Evolutionary conservation across 2,888 invertebrate species (phyloP), one percentile per base, ranked within the genome.

Genomic region (Parnassius apollo): DNA sequence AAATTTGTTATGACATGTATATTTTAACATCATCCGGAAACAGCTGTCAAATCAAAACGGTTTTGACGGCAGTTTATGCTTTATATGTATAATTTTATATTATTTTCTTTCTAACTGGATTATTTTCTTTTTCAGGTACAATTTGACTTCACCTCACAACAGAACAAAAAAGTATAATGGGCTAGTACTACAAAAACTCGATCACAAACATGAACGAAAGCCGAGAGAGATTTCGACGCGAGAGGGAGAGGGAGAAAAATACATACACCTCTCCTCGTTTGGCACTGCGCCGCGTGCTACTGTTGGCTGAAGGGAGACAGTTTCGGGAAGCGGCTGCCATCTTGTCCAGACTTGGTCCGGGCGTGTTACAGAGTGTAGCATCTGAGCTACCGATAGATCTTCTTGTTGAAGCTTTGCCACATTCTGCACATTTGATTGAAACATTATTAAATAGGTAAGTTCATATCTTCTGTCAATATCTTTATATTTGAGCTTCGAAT

Each of bases 251-350:
- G 75, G 94, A 80, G 91, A 93, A 91, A 89, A 94, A 78, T 83
- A 93, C 78, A 69, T 87, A 94, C 76, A 92, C 94, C 73, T 95
- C 94, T 79, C 95, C 95, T 51, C 93, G 95, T 68, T 93, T 94
- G 67, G 94, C 95, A 18, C 77, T 95, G 56, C 91, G 95, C 2
- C 92, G 95, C 48, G 93, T 98, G 71, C 93, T 98, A 77, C 93
- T 97, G 60, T 88, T 98, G 71, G 96, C 97, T 71, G 98, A 98
- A 81, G 97, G 97, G 9, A 91, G 96, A 42, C 97, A 97, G 86
- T 98, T 96, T 82, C 91, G 96, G n/a, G 98, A 98, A 80, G 98
- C 98, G 8, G 97, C 98, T 0, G 95, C 95, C 52, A 95, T 98
- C 64, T 93, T 98, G 67, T 94, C 95, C 53, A 93, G 96, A 52